Evolutionary conservation across 2,888 invertebrate species (phyloP).

Genomic region (Pharmacophagus antenor): DNA sequence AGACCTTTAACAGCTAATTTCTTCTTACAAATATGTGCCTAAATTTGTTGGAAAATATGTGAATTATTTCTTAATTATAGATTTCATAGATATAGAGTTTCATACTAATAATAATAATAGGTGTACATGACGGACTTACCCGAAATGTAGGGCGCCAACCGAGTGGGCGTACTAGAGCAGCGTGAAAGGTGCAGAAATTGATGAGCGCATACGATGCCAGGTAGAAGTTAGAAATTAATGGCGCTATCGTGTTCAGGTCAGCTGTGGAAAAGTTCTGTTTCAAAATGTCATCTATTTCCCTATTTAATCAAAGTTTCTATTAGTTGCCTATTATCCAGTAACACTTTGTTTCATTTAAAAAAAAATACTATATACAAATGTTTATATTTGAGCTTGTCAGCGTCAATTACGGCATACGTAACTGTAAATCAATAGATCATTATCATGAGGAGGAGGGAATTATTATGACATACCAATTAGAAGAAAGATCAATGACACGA

Average conservation of each 20-base stretch:
- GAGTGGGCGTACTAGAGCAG: conserved; percentile 91
- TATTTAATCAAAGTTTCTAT: neutral
- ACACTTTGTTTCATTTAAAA: neutral
- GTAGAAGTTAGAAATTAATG: conserved; percentile 97
- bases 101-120: conserved; percentile 1
- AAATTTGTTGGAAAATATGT: no score
- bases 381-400: neutral
- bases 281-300: neutral
- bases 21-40: no score
- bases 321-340: no score
- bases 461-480: conserved; percentile 86
- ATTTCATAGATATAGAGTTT: no score
- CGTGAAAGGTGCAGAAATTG: conserved; percentile 97
- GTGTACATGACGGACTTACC: no score
- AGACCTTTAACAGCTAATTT: no score
- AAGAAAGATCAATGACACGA: conserved; percentile 91
- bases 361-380: neutral
- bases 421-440: neutral
- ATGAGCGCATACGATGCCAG: conserved; percentile 96
- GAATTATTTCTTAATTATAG: no score
- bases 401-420: neutral
- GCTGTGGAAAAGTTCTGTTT: conserved; percentile 72
- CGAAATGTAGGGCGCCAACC: conserved; percentile 95
- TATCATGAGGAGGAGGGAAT: neutral
- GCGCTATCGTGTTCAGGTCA: conserved; percentile 93